Evolutionary conservation across 2,113 vertebrate genomes (phyloP).

Genomic region (Irena cyanogastra): DNA sequence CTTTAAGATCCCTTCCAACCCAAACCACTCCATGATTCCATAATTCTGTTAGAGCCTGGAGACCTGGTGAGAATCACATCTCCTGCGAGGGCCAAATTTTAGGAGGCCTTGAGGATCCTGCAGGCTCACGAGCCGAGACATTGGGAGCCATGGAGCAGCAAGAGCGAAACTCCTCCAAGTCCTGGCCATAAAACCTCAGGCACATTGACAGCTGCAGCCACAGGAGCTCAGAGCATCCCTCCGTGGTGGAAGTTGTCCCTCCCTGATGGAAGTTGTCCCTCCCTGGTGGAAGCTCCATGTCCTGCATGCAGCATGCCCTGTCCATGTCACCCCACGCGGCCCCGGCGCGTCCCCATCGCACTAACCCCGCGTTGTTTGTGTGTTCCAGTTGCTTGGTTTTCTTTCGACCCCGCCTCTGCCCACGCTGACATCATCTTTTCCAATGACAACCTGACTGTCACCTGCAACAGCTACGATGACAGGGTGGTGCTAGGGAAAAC

Average conservation of each 20-base stretch:
- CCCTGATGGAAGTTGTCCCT: background rate
- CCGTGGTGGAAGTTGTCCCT: background rate
- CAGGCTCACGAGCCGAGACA: accelerated
- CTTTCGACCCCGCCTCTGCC: constrained; percentile 88
- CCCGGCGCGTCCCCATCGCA: accelerated
- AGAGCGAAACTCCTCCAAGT: background rate
- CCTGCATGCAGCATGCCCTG: constrained; percentile 58
- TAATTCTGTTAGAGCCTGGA: background rate
- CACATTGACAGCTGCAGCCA: background rate
- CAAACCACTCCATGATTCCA: background rate
- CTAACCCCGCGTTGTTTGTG: background rate
- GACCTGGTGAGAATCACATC: background rate
- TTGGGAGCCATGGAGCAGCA: background rate
- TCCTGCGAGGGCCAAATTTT: background rate
- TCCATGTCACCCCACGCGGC: background rate
- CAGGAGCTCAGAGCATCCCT: background rate
- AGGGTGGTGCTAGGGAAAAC: constrained; percentile 92
- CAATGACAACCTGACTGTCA: constrained; percentile 97
- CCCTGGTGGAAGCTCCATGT: background rate
- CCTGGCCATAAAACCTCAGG: background rate
- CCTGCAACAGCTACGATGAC: constrained; percentile 98
- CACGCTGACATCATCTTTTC: constrained; percentile 97
- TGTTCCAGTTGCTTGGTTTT: constrained; percentile 92
- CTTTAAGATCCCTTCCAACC: background rate
- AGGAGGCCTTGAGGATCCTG: background rate